These are phyloP conservation scores for Cliona cf. orientalis DNA, from an alignment of 37 sponge, comb jelly and placozoan genomes.

Conservation along the genomic window DNA sequence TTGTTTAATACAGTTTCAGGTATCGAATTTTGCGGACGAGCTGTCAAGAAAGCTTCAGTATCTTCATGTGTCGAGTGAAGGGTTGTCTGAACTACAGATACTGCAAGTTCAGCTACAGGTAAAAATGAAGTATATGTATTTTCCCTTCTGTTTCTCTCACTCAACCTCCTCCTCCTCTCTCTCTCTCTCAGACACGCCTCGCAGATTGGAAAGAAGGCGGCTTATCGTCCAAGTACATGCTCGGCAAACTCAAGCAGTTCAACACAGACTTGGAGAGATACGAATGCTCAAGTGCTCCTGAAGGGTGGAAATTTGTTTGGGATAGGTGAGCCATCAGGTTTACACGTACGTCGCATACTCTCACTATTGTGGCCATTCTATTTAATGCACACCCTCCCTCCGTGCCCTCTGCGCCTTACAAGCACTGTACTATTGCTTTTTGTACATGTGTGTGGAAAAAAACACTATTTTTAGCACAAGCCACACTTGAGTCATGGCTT, in stretches of 20 bases:
- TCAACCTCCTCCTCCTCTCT: not conserved
- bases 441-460: too few species aligned
- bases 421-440: not conserved
- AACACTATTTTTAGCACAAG: too few species aligned
- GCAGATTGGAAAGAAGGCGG: slow-evolving; percentile 72
- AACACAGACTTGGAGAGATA: slow-evolving; percentile 5
- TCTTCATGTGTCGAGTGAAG: slow-evolving; percentile 44
- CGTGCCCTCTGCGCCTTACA: too few species aligned
- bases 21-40: slow-evolving; percentile 57
- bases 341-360: too few species aligned
- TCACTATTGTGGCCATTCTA: too few species aligned
- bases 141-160: not conserved
- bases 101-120: slow-evolving; percentile 53
- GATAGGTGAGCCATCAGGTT: slow-evolving; percentile 44
- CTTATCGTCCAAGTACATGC: slow-evolving; percentile 29
- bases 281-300: slow-evolving; percentile 29
- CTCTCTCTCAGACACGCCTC: slow-evolving; percentile 44
- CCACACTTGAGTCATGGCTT: too few species aligned
- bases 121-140: not conserved
- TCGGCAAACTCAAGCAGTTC: slow-evolving; percentile 36
- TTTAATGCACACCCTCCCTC: not conserved
- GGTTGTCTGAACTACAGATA: slow-evolving; percentile 33
- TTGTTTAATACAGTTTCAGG: too few species aligned
- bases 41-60: slow-evolving; percentile 49
- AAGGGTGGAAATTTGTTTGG: slow-evolving; percentile 63